Conservation (phyloP, 2,888 invertebrate species). For the Drosophila trichaetosa region DNA sequence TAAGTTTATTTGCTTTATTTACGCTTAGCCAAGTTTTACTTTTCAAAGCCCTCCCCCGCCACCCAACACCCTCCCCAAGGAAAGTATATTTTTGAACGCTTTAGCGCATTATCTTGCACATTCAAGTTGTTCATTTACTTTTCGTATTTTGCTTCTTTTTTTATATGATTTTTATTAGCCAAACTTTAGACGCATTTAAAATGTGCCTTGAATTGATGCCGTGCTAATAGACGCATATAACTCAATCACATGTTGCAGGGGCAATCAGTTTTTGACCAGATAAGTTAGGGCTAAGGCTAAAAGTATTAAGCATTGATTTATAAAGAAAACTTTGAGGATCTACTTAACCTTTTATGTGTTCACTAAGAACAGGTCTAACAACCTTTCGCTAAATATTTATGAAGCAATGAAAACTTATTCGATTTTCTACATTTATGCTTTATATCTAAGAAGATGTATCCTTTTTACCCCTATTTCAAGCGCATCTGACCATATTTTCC, state of each 20-base stretch:
- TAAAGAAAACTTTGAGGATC: not conserved
- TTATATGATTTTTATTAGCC: conserved; percentile 54
- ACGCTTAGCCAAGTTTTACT: conserved; percentile 72
- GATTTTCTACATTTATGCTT: not conserved
- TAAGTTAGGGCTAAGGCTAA: not conserved
- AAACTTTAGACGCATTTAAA: conserved; percentile 54
- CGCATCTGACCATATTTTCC: not conserved
- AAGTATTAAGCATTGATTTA: not conserved
- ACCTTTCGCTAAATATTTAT: not conserved
- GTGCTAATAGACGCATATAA: conserved; percentile 60
- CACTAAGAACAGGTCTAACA: not conserved
- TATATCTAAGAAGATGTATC: not conserved
- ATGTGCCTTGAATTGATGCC: conserved; percentile 49
- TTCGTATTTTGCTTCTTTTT: conserved; percentile 5
- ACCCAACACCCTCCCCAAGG: not conserved
- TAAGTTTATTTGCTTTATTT: conserved; percentile 78
- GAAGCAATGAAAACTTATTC: not conserved
- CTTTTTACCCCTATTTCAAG: not conserved
- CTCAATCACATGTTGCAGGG: conserved; percentile 42
- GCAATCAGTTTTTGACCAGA: conserved; percentile 4
- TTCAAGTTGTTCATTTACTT: conserved; percentile 10
- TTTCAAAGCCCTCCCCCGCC: conserved; percentile 19
- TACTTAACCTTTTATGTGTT: not conserved
- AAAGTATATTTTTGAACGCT: conserved; percentile 72
- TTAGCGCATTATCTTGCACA: conserved; percentile 58